Conservation (phyloP, 2,113 vertebrate genomes). For the Pogona vitticeps region DNA sequence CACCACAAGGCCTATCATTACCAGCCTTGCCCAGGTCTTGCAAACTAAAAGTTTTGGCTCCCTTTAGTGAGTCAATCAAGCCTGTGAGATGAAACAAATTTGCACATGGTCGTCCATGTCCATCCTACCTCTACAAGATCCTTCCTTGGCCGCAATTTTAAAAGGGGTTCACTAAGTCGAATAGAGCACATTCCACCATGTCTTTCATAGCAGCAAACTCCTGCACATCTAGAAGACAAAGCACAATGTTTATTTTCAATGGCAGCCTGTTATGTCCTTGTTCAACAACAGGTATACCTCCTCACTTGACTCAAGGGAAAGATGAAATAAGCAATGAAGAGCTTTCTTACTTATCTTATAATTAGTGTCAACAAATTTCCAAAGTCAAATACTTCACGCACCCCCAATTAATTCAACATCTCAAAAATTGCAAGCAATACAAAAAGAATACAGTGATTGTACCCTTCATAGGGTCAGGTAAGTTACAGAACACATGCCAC, state of each 20-base stretch:
- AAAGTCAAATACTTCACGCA: too few species aligned
- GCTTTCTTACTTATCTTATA: background rate
- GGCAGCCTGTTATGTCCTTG: background rate
- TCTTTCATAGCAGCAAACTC: constrained; percentile 92
- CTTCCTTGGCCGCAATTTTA: constrained; percentile 91
- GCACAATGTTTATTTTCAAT: accelerated
- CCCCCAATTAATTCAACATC: too few species aligned
- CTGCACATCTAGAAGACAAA: constrained; percentile 84
- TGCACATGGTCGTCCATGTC: background rate
- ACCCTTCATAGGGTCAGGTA: too few species aligned
- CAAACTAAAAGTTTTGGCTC: too few species aligned
- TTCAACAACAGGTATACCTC: background rate
- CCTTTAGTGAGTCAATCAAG: too few species aligned
- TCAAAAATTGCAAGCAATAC: too few species aligned
- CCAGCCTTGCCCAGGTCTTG: too few species aligned
- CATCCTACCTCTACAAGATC: constrained; percentile 89
- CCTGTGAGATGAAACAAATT: background rate
- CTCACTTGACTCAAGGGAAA: background rate
- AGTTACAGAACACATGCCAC: too few species aligned
- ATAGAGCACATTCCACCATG: constrained; percentile 92
- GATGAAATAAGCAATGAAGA: background rate
- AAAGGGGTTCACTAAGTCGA: constrained; percentile 90
- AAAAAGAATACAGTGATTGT: too few species aligned
- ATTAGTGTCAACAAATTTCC: too few species aligned
- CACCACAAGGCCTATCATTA: too few species aligned